Base-by-base conservation (phyloP, 2,113 vertebrate species). In the Vulpes ferrilata region DNA sequence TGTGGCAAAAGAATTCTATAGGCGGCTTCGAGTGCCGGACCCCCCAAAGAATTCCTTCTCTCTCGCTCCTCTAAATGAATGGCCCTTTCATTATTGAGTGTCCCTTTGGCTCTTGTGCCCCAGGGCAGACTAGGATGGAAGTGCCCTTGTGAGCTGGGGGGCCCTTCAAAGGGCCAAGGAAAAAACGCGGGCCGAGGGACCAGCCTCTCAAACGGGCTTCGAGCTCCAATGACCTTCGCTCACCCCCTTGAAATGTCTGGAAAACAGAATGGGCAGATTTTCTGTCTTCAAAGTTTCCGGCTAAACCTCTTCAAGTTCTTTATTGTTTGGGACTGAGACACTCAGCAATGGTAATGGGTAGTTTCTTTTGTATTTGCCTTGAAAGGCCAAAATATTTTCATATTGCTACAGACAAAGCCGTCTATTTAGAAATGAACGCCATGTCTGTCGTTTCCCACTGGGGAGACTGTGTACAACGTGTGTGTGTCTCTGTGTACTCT, bases 341-440 rank as follows among this genome's bases (percentile, higher is more conserved):
- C 96, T 96, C 79, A 73, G 97, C 60, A 15, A 55, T 88, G 88
- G 82, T 96, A 93, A 98, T 88, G 96, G 97, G 94, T 32, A 22
- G 32, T 89, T 96, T 62, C 95, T 96, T 98, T 97, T 97, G 97
- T 96, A 16, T 97, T 55, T 11, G 92, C 93, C 96, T 90, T 96
- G 96, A 98, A 97, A 97, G 95, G 95, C 97, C 96, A 95, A 96
- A 94, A 98, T 97, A 94, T 96, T 98, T 96, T 96, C 90, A 95
- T 95, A 80, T 96, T 64, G 85, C 90, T 53, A 2, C 38, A 92
- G 90, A 98, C 97, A 98, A 97, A 98, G 97, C 90, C 60, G 91
- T 60, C 96, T 95, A 85, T 96, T 98, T 96, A 93, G 43, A 76
- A 95, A n/a, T 15, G 90, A 85, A 69, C 92, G 60, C 78, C 12